Evolutionary conservation across 2,113 vertebrate genomes (phyloP).

Genomic region (Baryphthengus martii): DNA sequence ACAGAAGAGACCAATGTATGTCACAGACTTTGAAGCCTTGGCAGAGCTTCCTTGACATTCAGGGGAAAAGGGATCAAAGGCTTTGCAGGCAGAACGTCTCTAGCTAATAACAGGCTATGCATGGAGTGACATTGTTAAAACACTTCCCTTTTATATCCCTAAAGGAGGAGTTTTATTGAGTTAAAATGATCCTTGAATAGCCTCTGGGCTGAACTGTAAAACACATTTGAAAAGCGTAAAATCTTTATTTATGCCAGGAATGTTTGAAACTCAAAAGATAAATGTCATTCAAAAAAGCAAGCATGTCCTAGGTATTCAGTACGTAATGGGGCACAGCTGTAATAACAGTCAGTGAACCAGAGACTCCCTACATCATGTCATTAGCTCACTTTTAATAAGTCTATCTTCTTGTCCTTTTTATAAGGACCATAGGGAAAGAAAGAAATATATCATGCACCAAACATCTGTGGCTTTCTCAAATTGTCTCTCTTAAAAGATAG

Average conservation of each 20-base stretch:
- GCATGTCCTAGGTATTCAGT: conserved; percentile 75
- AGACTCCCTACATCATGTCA: conserved; percentile 75
- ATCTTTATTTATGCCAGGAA: conserved; percentile 79
- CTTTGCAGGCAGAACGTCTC: conserved; percentile 29
- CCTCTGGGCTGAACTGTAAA: conserved; percentile 70
- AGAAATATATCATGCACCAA: conserved; percentile 73
- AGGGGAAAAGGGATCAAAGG: conserved; percentile 45
- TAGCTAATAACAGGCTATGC: conserved; percentile 42
- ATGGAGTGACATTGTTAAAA: conserved; percentile 56
- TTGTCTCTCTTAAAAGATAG: conserved; percentile 41
- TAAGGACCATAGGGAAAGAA: conserved; percentile 74
- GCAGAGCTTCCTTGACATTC: conserved; percentile 5
- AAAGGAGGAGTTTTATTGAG: conserved; percentile 57
- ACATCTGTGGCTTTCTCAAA: conserved; percentile 73
- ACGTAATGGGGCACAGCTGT: conserved; percentile 77
- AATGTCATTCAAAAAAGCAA: conserved; percentile 77
- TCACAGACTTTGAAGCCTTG: not conserved
- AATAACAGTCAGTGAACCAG: conserved; percentile 74
- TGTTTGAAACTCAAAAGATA: conserved; percentile 76
- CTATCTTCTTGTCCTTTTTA: conserved; percentile 72
- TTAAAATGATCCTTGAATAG: conserved; percentile 62
- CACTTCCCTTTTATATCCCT: conserved; percentile 47
- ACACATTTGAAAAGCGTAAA: conserved; percentile 75
- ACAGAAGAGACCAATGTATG: not conserved
- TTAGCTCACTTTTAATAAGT: conserved; percentile 77